These are phyloP conservation scores for Phrynocephalus vlangalii DNA, from an alignment of 2,797 vertebrate species.

Conservation along the genomic window DNA sequence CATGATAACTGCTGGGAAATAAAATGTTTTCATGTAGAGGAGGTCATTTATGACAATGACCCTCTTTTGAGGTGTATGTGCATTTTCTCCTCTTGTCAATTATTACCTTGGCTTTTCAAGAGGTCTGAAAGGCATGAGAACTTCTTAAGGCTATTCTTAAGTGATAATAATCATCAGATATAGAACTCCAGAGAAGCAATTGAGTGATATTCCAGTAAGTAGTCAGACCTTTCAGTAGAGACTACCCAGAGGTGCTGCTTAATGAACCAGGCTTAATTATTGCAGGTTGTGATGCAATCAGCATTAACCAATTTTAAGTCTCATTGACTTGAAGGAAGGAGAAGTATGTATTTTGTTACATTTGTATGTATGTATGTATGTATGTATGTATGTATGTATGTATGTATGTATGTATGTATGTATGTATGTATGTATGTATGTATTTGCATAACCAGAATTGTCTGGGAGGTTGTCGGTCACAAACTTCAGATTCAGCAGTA, in stretches of 20 bases:
- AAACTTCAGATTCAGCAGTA: slow-evolving; percentile 20
- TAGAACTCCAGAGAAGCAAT: slow-evolving; percentile 72
- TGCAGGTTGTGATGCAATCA: slow-evolving; percentile 21
- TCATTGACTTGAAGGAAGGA: slow-evolving; percentile 4
- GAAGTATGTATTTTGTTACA: background rate
- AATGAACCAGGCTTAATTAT: slow-evolving; percentile 71
- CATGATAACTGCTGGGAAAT: slow-evolving; percentile 5
- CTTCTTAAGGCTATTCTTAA: slow-evolving; percentile 69
- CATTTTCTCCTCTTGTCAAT: slow-evolving; percentile 65
- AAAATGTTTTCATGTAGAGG: background rate
- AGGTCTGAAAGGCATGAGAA: slow-evolving; percentile 68
- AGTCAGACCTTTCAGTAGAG: slow-evolving; percentile 57
- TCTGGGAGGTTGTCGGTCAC: background rate
- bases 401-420: no score
- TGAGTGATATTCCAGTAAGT: slow-evolving; percentile 72
- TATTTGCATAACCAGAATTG: background rate
- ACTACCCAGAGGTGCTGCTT: slow-evolving; percentile 72
- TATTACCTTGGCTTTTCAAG: slow-evolving; percentile 71
- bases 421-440: no score
- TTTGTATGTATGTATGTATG: no score
- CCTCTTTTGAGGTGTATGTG: slow-evolving; percentile 43
- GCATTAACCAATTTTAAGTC: slow-evolving; percentile 24
- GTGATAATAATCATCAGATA: slow-evolving; percentile 77
- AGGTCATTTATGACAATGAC: slow-evolving; percentile 56
- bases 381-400: no score